A percentile compares a stretch with the other conserved stretches of the same genome.
These are phyloP conservation scores for Contarinia nasturtii DNA, from an alignment of 1,140 invertebrate genomes.

Conservation along the genomic window DNA sequence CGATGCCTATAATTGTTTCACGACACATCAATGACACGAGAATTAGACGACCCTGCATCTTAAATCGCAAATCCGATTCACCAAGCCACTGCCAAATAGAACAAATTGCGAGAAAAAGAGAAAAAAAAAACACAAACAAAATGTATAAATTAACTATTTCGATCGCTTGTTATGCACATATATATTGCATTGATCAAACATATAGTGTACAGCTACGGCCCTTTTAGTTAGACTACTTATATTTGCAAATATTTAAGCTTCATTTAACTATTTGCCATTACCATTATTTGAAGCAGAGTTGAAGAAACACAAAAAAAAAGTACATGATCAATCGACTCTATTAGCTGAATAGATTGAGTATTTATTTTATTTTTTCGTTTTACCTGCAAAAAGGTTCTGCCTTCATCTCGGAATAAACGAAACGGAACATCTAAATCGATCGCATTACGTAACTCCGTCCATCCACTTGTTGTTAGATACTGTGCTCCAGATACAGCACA, in stretches of 20 bases:
- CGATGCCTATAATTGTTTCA: conserved; percentile 12
- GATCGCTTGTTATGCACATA: background rate
- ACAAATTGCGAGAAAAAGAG: conserved; percentile 4
- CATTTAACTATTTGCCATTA: background rate
- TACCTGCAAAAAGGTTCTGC: conserved; percentile 58
- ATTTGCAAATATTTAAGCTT: background rate
- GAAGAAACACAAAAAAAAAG: no score
- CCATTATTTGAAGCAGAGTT: background rate
- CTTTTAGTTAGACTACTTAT: no score
- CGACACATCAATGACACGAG: conserved; percentile 59
- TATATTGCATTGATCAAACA: no score
- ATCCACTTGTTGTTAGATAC: conserved; percentile 55
- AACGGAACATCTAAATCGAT: conserved; percentile 60
- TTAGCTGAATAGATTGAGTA: background rate
- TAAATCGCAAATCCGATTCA: conserved; percentile 43
- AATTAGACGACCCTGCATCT: conserved; percentile 59
- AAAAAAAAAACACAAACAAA: no score
- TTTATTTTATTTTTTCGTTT: conserved; percentile 4
- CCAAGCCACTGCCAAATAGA: conserved; percentile 53
- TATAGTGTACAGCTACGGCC: no score
- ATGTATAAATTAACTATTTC: background rate
- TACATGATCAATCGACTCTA: no score
- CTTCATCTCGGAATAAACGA: conserved; percentile 56
- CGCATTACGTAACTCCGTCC: conserved; percentile 53
- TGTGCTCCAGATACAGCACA: conserved; percentile 70